Evolutionary conservation across 2,888 invertebrate genomes (phyloP).

Genomic region (Drosophila melanosoma): DNA sequence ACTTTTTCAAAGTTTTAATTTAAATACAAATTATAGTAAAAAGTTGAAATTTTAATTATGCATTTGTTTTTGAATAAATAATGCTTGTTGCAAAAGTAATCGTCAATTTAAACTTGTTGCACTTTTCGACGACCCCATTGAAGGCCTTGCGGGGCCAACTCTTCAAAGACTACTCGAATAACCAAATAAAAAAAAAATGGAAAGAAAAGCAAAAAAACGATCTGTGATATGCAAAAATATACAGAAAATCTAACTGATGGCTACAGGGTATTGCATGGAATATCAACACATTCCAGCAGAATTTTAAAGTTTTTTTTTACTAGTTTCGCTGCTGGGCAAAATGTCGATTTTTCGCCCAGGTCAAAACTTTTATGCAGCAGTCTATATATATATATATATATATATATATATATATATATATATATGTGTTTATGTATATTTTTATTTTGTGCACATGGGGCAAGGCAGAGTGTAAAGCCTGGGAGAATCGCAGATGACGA

Average conservation of each 20-base stretch:
- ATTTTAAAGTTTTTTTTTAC: constrained; percentile 55
- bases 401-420: constrained; percentile 15
- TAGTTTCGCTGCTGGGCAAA: constrained; percentile 68
- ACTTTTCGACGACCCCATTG: constrained; percentile 8
- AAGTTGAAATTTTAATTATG: background rate
- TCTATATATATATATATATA: constrained; percentile 2
- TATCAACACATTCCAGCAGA: constrained; percentile 56
- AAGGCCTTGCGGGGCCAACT: constrained; percentile 31
- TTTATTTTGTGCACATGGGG: constrained; percentile 65
- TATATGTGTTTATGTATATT: constrained; percentile 19
- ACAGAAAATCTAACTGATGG: constrained; percentile 38
- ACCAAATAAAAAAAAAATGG: background rate
- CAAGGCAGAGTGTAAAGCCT: constrained; percentile 61
- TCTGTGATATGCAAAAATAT: constrained; percentile 57
- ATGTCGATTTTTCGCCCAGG: constrained; percentile 69
- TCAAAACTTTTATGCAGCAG: constrained; percentile 44
- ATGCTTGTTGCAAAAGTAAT: background rate
- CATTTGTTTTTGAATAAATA: background rate
- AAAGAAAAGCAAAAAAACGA: constrained; percentile 13
- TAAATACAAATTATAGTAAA: background rate
- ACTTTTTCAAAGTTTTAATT: background rate
- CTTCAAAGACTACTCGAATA: constrained; percentile 20
- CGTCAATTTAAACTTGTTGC: constrained; percentile 23
- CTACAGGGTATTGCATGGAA: constrained; percentile 61
- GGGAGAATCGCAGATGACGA: constrained; percentile 52